Percentiles rank a stretch among this genome's conserved stretches.
Conservation (phyloP, 2,888 invertebrate species). For the Thereva unica region DNA sequence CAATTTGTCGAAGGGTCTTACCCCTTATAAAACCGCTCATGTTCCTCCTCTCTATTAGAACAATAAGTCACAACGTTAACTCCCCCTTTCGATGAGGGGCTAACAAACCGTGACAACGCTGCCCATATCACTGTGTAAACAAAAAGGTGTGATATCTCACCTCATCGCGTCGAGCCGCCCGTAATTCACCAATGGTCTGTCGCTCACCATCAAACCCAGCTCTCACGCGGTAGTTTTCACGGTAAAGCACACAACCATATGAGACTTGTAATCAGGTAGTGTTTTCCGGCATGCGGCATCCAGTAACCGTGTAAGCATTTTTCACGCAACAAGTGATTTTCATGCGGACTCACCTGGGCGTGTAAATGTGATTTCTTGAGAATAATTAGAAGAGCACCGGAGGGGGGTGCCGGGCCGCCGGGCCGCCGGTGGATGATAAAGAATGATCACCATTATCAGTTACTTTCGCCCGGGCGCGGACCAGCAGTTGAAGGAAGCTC, state of each 20-base stretch:
- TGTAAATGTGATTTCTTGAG: slow-evolving; percentile 30
- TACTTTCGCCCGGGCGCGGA: slow-evolving; percentile 12
- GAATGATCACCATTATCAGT: slow-evolving; percentile 36
- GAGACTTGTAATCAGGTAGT: slow-evolving; percentile 7
- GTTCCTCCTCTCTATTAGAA: too few relatives aligned
- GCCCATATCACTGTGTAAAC: too few relatives aligned
- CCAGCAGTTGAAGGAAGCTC: not conserved
- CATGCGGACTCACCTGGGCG: slow-evolving; percentile 3
- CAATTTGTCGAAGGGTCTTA: too few relatives aligned
- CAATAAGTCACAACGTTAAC: too few relatives aligned
- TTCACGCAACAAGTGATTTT: slow-evolving; percentile 36
- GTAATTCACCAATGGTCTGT: slow-evolving; percentile 35
- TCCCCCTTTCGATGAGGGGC: too few relatives aligned
- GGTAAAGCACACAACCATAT: slow-evolving; percentile 19
- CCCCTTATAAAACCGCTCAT: too few relatives aligned
- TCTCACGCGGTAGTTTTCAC: slow-evolving; percentile 30
- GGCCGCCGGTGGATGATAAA: slow-evolving; percentile 5
- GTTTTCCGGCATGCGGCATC: slow-evolving; percentile 28
- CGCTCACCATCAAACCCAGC: slow-evolving; percentile 19
- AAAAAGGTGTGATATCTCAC: not conserved
- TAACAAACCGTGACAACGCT: too few relatives aligned
- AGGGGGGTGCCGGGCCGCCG: not conserved
- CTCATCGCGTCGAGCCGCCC: not conserved
- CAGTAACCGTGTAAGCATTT: slow-evolving; percentile 38
- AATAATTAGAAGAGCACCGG: slow-evolving; percentile 3